Conservation (phyloP, 2,113 vertebrate genomes). For the Chloropsis cyanopogon region DNA sequence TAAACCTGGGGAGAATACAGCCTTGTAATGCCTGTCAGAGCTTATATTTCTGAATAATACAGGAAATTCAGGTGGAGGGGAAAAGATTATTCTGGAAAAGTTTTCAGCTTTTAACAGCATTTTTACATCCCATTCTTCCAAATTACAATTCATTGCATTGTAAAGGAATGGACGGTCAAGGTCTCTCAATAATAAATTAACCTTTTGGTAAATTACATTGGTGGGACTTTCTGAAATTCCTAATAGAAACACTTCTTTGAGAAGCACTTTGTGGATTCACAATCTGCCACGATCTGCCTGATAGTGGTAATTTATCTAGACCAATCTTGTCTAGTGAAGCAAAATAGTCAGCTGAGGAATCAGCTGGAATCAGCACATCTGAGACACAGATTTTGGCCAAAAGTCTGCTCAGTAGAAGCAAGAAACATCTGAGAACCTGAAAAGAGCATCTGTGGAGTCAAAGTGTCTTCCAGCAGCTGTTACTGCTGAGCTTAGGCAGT, state of each 20-base stretch:
- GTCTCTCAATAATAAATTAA: constrained; percentile 53
- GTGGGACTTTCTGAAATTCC: constrained; percentile 31
- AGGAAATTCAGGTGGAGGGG: not conserved
- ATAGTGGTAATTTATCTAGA: constrained; percentile 33
- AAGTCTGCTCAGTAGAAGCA: constrained; percentile 22
- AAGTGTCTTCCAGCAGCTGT: not conserved
- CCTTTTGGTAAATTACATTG: constrained; percentile 36
- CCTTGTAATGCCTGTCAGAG: not conserved
- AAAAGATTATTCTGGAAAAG: not conserved
- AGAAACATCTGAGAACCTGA: not conserved
- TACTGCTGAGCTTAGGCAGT: constrained; percentile 45
- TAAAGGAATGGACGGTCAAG: not conserved
- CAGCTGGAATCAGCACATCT: constrained; percentile 39
- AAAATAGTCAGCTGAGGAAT: constrained; percentile 41
- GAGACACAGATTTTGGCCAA: constrained; percentile 20
- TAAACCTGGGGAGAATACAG: not conserved
- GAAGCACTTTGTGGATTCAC: constrained; percentile 30
- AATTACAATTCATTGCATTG: not conserved
- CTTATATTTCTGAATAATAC: not conserved
- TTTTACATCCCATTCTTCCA: not conserved
- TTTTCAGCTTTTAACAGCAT: constrained; percentile 25
- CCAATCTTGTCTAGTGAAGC: not conserved
- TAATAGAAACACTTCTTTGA: constrained; percentile 33
- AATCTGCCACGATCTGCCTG: not conserved
- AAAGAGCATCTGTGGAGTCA: not conserved